These are phyloP conservation scores for Lepus townsendii DNA, from an alignment of 2,797 vertebrate species.

Conservation along the genomic window DNA sequence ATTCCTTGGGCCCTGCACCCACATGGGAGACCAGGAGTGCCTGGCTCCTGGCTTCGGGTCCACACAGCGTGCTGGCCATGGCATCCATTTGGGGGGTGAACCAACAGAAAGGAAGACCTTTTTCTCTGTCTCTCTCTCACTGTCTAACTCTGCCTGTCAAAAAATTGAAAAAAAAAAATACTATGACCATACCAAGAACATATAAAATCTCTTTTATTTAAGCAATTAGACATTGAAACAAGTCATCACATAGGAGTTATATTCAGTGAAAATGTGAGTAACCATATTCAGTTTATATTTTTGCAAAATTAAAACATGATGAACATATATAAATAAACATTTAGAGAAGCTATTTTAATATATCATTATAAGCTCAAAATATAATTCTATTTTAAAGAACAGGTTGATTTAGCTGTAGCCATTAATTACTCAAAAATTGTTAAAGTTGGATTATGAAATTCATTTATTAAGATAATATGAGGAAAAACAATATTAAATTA, in stretches of 20 bases:
- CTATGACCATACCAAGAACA: background rate
- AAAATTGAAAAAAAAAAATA: too few species aligned
- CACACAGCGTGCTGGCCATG: too few species aligned
- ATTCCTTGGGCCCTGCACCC: too few species aligned
- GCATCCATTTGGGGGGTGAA: too few species aligned
- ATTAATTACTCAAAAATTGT: background rate
- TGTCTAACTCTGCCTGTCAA: too few species aligned
- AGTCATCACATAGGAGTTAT: background rate
- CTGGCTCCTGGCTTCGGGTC: too few species aligned
- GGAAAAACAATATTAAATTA: slow-evolving; percentile 39
- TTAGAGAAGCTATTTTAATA: background rate
- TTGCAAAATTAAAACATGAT: background rate
- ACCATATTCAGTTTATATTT: background rate
- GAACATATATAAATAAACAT: background rate
- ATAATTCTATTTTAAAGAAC: slow-evolving; percentile 1
- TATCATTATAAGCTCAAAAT: background rate
- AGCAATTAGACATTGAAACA: background rate
- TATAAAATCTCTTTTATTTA: background rate
- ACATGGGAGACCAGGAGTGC: too few species aligned
- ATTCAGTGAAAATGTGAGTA: background rate
- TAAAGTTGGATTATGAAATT: background rate
- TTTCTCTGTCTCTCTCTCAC: too few species aligned
- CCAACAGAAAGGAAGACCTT: too few species aligned
- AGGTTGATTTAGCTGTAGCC: background rate
- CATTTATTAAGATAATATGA: background rate